A percentile compares a stretch with the other conserved stretches of the same genome.
Evolutionary conservation across 2,888 invertebrate species (phyloP).

Genomic region (Drosophila kokeensis): DNA sequence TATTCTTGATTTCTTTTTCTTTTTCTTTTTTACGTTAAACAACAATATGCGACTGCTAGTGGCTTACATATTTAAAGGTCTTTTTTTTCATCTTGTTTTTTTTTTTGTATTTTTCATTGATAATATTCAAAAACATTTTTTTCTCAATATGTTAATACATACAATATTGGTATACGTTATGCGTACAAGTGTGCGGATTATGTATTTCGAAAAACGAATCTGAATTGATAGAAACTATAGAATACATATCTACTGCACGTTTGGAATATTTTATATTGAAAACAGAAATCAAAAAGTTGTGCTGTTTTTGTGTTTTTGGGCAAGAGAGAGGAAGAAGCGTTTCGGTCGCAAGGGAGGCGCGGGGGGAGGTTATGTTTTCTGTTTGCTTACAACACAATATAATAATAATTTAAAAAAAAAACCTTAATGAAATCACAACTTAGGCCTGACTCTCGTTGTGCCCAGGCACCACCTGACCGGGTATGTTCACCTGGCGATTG

Average conservation of each 20-base stretch:
- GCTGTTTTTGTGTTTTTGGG: slow-evolving; percentile 16
- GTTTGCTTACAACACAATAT: slow-evolving; percentile 58
- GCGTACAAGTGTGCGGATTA: slow-evolving; percentile 17
- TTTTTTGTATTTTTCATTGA: slow-evolving; percentile 24
- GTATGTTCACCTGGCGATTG: slow-evolving; percentile 52
- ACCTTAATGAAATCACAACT: slow-evolving; percentile 60
- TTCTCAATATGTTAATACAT: slow-evolving; percentile 37
- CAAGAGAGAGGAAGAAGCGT: slow-evolving; percentile 16
- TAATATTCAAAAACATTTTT: slow-evolving; percentile 40
- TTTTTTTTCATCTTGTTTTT: slow-evolving; percentile 19
- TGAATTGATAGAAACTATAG: background rate
- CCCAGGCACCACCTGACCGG: slow-evolving; percentile 68
- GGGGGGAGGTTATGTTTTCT: background rate
- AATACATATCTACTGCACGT: background rate
- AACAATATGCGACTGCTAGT: slow-evolving; percentile 70
- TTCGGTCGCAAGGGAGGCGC: slow-evolving; percentile 8
- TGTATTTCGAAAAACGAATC: background rate
- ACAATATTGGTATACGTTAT: slow-evolving; percentile 19
- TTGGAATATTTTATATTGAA: slow-evolving; percentile 1
- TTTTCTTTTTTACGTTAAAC: slow-evolving; percentile 49
- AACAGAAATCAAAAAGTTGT: slow-evolving; percentile 24
- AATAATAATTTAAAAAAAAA: slow-evolving; percentile 36
- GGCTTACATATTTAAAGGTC: slow-evolving; percentile 31
- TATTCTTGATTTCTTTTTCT: slow-evolving; percentile 11
- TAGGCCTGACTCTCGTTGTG: slow-evolving; percentile 80